Evolutionary conservation across 92 coral and sea anemone species (phyloP), one percentile per base, ranked within the genome.

Genomic region (Porites rus): DNA sequence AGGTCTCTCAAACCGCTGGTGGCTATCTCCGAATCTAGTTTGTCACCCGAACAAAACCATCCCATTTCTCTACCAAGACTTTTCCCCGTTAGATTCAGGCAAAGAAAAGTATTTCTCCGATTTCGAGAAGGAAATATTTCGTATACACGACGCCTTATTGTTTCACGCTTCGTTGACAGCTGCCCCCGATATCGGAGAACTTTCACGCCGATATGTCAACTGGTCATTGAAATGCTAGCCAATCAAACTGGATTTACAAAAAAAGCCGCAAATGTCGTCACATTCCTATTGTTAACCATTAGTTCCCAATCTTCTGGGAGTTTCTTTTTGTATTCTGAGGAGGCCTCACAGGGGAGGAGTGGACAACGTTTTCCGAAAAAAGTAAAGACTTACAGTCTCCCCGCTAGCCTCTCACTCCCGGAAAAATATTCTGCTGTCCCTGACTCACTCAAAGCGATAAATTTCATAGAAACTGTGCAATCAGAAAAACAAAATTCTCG

Each of bases 141-240:
- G 50, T n/a, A 22, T 50, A 21, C 17, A 19, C 65, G 61, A 50
- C 72, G 73, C 79, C 80, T 63, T 61, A 52, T 17, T 18, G 80
- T 74, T 73, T 61, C 87, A 72, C 73, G 80, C 63, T 73, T 73
- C 69, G 69, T 9, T 53, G 53, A 62, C 87, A 83, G 87, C 87
- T 83, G 87, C 80, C 62, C 80, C 18, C 80, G 54, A 82, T 83
- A 62, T 62, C 52, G 73, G 72, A 60, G 24, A 66, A 14, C 50
- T 8, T 83, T 83, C 79, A 74, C 79, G 72, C 79, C 53, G 71
- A 82, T 78, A 56, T 81, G 86, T 58, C 86, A 81, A 56, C 86
- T 31, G 53, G 79, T 74, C 13, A 83, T 83, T 1, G 65, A 51
- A 62, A 19, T 73, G 72, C 65, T 38, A 83, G 72, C 87, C 87